Conservation (phyloP, 2,797 vertebrate genomes). For the Hafferia zeledoni region DNA sequence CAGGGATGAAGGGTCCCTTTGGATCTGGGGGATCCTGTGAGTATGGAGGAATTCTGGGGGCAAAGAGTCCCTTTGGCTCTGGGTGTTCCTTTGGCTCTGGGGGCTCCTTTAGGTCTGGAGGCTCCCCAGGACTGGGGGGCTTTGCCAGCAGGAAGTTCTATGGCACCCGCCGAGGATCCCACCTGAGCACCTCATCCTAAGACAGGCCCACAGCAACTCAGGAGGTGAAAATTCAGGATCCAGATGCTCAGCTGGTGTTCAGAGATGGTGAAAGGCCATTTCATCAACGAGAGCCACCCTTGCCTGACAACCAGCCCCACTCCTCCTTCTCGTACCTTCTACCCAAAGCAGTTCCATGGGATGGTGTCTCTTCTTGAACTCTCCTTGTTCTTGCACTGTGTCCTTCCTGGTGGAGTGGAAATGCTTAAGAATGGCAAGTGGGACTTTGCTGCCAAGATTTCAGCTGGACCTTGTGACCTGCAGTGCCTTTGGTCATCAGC, state of each 20-base stretch:
- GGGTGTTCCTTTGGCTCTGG: background rate
- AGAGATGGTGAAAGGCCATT: background rate
- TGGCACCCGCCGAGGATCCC: background rate
- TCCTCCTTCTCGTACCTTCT: background rate
- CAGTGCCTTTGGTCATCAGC: background rate
- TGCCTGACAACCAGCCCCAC: background rate
- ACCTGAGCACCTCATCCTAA: background rate
- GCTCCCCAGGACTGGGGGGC: background rate
- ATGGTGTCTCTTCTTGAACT: background rate
- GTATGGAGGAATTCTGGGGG: accelerated
- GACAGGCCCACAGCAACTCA: accelerated
- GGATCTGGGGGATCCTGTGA: background rate
- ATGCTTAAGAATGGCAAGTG: background rate
- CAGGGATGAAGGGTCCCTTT: background rate
- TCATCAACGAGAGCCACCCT: background rate
- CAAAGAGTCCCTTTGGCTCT: background rate
- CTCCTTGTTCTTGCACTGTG: background rate
- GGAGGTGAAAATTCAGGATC: accelerated
- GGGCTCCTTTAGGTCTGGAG: background rate
- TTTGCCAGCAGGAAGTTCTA: background rate
- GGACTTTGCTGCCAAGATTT: background rate
- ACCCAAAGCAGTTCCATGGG: accelerated
- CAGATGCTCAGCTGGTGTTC: background rate
- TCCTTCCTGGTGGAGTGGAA: background rate
- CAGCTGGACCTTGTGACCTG: accelerated